Evolutionary conservation across 2,797 vertebrate species (phyloP).

Genomic region (Sarcophilus harrisii): DNA sequence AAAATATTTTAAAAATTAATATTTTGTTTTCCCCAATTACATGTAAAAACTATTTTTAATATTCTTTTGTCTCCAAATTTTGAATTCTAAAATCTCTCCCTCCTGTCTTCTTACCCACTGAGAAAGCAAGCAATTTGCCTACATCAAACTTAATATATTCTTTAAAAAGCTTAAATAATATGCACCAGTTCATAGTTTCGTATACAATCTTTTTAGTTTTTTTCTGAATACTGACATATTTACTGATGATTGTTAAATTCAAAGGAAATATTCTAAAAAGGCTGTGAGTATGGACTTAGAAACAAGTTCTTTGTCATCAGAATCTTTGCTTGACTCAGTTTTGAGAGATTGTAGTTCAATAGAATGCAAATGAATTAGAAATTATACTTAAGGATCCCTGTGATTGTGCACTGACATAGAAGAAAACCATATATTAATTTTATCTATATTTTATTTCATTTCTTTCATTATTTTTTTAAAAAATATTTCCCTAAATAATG

Average conservation of each 20-base stretch:
- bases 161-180: not conserved
- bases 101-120: not conserved
- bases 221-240: not conserved
- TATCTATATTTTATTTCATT: not conserved
- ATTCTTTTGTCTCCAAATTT: not conserved
- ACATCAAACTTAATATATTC: not conserved
- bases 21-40: not conserved
- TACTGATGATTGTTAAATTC: not conserved
- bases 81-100: not conserved
- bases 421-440: not conserved
- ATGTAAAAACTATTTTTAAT: not conserved
- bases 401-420: not conserved
- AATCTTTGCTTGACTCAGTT: not conserved
- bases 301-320: not conserved
- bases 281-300: not conserved
- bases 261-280: not conserved
- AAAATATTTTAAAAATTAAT: not conserved
- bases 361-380: not conserved
- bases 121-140: not conserved
- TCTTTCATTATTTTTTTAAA: not conserved
- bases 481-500: not conserved
- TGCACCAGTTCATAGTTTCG: not conserved
- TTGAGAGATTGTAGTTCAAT: not conserved
- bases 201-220: not conserved
- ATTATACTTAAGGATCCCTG: not conserved